These are phyloP conservation scores for Amorpha juglandis DNA, from an alignment of 2,888 invertebrate genomes.

Conservation along the genomic window DNA sequence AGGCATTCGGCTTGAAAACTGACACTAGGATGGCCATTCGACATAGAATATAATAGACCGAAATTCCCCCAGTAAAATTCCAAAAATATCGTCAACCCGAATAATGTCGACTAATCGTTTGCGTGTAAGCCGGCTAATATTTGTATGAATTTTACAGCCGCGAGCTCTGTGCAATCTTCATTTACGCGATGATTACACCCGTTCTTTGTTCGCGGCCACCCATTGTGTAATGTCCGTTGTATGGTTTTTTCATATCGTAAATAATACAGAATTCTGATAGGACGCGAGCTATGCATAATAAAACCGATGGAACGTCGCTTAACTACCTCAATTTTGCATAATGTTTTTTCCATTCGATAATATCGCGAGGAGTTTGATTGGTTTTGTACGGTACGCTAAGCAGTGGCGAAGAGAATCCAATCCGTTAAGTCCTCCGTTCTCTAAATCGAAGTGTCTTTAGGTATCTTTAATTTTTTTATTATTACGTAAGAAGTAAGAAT, in stretches of 20 bases:
- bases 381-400: neutral
- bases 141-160: conserved; percentile 44
- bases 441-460: no score
- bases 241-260: conserved; percentile 44
- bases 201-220: conserved; percentile 51
- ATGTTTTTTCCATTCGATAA: conserved; percentile 30
- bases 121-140: conserved; percentile 34
- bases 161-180: conserved; percentile 53
- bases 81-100: neutral
- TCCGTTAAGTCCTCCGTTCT: no score
- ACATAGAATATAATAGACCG: no score
- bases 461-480: no score
- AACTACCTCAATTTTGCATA: conserved; percentile 39
- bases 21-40: no score
- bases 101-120: conserved; percentile 28
- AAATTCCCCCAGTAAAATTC: neutral
- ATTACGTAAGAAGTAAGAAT: no score
- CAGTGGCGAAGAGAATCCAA: neutral
- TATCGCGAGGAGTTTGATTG: conserved; percentile 22
- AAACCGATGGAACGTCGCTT: conserved; percentile 37
- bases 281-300: conserved; percentile 42
- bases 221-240: conserved; percentile 47
- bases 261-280: conserved; percentile 45
- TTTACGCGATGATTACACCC: conserved; percentile 63
- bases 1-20: no score